Evolutionary conservation across 2,888 invertebrate species (phyloP), one percentile per base, ranked within the genome.

Genomic region (Spodoptera exigua): DNA sequence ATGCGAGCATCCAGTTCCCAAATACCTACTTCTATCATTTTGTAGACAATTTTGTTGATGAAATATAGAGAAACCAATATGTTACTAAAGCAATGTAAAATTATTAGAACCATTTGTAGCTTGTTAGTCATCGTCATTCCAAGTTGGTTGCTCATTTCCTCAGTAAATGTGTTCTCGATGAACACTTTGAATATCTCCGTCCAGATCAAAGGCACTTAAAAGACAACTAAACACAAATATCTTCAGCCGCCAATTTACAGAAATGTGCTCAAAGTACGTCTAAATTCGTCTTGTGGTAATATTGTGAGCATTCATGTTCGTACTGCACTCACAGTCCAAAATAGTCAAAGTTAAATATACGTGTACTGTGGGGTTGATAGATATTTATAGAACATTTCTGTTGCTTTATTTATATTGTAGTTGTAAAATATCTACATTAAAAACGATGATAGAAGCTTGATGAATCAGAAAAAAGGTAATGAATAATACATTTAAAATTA

Each of bases 151-250:
- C 34, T 72, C 61, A 69, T 67, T 55, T 60, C 67, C 67, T 60
- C 37, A 27, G 35, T 69, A 40, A 60, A 37, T 40, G 52, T 39
- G 37, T 37, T 44, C 39, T 51, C 46, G 43, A 59, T 60, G 16
- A 60, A 60, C 48, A 60, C 40, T 39, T 45, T 36, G 53, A 41
- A 72, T 55, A 41, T 16, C 17, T 39, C 37, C 49, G 9, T 34
- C 46, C 21, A 58, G 49, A 70, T 68, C 68, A 72, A 70, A 70
- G 70, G 27, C 35, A 14, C 18, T 56, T 5, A 52, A 66, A 69
- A 51, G 17, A 40, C 27, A n/a, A 72, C 46, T 40, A 54, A 60
- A 67, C 40, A 48, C 46, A 44, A 27, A 27, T 41, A 72, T 55
- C 48, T 72, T 36, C 60, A 34, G 21, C n/a, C 46, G 14, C 49